Evolutionary conservation across 2,113 vertebrate species (phyloP), one percentile per base, ranked within the genome.

Genomic region (Cepphus grylle): DNA sequence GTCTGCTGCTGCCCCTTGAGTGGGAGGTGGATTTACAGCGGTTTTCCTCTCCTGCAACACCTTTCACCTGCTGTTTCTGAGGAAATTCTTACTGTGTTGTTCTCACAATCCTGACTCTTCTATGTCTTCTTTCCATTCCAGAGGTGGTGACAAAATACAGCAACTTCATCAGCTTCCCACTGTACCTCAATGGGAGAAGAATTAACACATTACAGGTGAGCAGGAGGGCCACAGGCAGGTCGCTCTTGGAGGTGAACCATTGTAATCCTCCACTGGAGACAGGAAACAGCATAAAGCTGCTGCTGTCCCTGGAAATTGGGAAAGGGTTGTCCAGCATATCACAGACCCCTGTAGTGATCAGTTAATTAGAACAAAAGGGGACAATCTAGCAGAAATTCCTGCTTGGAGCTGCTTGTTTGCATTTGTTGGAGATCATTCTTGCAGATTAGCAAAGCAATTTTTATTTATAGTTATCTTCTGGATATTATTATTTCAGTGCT

Each of bases 81-180:
- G 58, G 47, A 43, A 38, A 63, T 72, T 59, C n/a, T n/a, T 53
- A 12, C 43, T 74, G 19, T 76, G 50, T 21, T 65, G 70, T 61
- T 70, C 77, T 70, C 52, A 63, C 45, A 42, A 91, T 29, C 0
- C 2, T 82, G 67, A 86, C 40, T 92, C 32, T 89, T 85, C 18
- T 27, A 2, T 56, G 18, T 95, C 55, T 88, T 53, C 59, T 96
- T 36, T 85, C 93, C 95, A 26, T 97, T 98, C 26, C 98, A 99
- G 99, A 99, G 69, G 99, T 99, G 82, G 99, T 99, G 45, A 99
- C 98, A 38, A 99, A 99, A 94, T 99, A 99, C 97, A 99, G 99
- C 98, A 99, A 99, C 98, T 99, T 99, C 53, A 98, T 99, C 95
- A 99, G 99, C 97, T 99, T 99, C 85, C 99, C 99, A 2, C 97